Base-by-base conservation (phyloP, 2,113 vertebrate genomes). In the Myiagra hebetior region DNA sequence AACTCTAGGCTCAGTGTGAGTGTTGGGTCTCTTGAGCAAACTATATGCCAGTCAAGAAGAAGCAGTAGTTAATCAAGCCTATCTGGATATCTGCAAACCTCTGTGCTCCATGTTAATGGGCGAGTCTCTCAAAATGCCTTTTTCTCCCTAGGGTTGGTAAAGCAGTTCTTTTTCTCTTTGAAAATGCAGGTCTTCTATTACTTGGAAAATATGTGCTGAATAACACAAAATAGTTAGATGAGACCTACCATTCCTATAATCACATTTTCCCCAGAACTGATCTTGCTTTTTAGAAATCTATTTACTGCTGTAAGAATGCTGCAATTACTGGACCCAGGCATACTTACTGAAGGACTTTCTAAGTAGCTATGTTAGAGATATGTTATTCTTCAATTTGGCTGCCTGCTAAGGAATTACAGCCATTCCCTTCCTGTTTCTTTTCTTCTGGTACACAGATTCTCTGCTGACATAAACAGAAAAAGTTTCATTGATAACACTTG, bases 231-330 rank as follows among this genome's bases (percentile, higher is more conserved):
- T 68, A 77, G 53, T 62, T 85, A 87, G 30, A 77, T 28, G 52
- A 90, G 39, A 90, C 55, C 30, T 83, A 80, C 42, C 23, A 56
- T 88, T 83, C 46, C 42, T 1, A 0, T 89, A 87, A 85, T 80
- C 70, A 90, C 84, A 41, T 74, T 94, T 95, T 72, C 19, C 56
- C 24, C 31, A 60, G 68, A 65, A 70, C 16, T 91, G 59, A 75
- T 74, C 39, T 82, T 86, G 60, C 67, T 85, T 93, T 94, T 93
- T 69, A 63, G 50, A 85, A 57, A 87, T 79, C 67, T 80, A 7
- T 95, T 96, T 94, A 70, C 47, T 74, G 52, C 68, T 93, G 9
- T 77, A 77, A 96, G 81, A 93, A 55, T 24, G 27, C 50, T 95
- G 55, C 82, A 91, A 49, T 94, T 93, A 80, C 59, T 31, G 46